Base-by-base conservation (phyloP, 2,113 vertebrate genomes). In the Saccopteryx leptura region DNA sequence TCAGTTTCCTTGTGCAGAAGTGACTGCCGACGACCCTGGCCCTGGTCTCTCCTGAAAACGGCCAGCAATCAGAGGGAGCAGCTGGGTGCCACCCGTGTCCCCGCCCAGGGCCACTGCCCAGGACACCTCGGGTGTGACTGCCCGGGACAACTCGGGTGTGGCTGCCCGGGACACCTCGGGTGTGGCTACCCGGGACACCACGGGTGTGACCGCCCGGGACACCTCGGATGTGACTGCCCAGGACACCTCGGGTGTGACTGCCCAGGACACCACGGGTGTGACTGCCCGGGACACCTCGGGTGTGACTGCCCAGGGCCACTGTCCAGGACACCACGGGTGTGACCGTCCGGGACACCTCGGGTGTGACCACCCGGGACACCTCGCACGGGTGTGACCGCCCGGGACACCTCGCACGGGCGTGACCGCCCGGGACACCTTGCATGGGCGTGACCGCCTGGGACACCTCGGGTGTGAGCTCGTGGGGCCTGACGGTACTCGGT, bases 401-500 rank as follows among this genome's bases (percentile, higher is more conserved):
- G 56, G 56, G 56, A 58, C 56, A 12, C 39, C 56, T 15, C 56
- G n/a, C n/a, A n/a, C n/a, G 14, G 56, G 17, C 4, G 56, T 58
- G 14, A 18, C 7, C 56, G 24, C 12, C 9, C 33, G 24, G 88
- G 82, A 31, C 4, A 48, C 7, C 2, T 46, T 1, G 3, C 56
- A 4, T 12, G 14, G 56, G 17, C 14, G 56, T 58, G 14, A 15
- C 56, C 4, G 56, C 4, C 11, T 12, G 14, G 9, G 23, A 10
- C 39, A 39, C 39, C 39, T 3, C 39, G 39, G 39, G 39, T 39
- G 39, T 39, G 39, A 39, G 26, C 31, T n/a, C 9, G 2, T 8
- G 74, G 9, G 65, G 66, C 21, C 14, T 4, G 31, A 5, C 2
- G 5, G 13, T 4, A 1, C 28, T 23, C 5, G 2, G 9, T 23